Percentiles rank a stretch among this genome's conserved stretches.
phyloP scores from a whole-genome alignment of 2,888 invertebrate genomes.

The Chalcis sispes region DNA sequence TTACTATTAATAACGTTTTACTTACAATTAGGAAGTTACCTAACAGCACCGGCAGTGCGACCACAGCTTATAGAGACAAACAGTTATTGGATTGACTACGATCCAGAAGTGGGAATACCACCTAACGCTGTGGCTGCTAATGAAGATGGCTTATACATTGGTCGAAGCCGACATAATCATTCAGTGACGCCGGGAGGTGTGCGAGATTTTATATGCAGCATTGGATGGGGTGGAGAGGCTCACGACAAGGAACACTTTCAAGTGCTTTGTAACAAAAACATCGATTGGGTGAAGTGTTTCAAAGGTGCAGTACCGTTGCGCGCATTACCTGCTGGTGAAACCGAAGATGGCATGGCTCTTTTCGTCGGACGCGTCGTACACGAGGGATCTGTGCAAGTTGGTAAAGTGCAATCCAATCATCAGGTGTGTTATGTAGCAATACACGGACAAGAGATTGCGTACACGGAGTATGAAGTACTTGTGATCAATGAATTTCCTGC shows the following conservation, averaged over 20 bases:
- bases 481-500: conserved; percentile 63
- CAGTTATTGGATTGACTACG: conserved; percentile 65
- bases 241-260: conserved; percentile 65
- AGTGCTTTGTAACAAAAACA: conserved; percentile 65
- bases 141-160: conserved; percentile 65
- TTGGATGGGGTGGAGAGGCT: conserved; percentile 64
- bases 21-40: neutral
- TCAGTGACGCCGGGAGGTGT: conserved; percentile 65
- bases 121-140: conserved; percentile 63
- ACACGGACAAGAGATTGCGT: conserved; percentile 64
- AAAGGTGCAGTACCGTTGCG: conserved; percentile 69
- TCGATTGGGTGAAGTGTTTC: conserved; percentile 68
- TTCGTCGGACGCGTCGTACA: conserved; percentile 68
- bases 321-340: conserved; percentile 70
- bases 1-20: no score
- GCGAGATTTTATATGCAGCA: conserved; percentile 58
- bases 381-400: conserved; percentile 66
- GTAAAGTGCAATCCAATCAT: conserved; percentile 70
- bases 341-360: conserved; percentile 66
- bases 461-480: conserved; percentile 69
- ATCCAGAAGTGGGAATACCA: conserved; percentile 62
- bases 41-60: conserved; percentile 58
- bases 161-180: conserved; percentile 62
- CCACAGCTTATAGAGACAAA: conserved; percentile 64
- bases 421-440: conserved; percentile 67